Base-by-base conservation (phyloP, 2,113 vertebrate species). In the Nymphicus hollandicus region DNA sequence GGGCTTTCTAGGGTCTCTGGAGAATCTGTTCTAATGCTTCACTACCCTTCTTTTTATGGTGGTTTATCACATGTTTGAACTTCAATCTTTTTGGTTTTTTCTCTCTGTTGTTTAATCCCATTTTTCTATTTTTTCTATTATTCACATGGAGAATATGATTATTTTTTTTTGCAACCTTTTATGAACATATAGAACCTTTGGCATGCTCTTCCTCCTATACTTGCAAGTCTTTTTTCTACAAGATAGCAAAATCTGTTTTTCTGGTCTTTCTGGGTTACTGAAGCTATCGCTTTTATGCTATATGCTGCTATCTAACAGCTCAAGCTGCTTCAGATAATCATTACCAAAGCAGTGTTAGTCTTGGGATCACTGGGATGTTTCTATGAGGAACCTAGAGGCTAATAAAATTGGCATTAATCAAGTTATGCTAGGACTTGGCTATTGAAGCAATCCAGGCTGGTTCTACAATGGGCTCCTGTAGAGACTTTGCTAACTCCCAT, bases 81-180 rank as follows among this genome's bases (percentile, higher is more conserved):
- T 22, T 69, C 9, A 28, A 27, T n/a, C 1, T 74, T 41, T 65
- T 55, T 39, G 6, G 4, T 29, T 29, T 22, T 19, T 65, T 33
- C 39, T 65, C 14, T 7, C 35, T n/a, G 12, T 43, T 55, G 33
- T 79, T 72, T 43, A n/a, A 69, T 49, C 7, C 6, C 2, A 7
- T 66, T 63, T 85, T 72, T 23, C 24, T n/a, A 23, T 58, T 3
- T 76, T 80, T 76, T 53, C 11, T 68, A 25, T 46, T 64, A 22
- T 37, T 11, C 16, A 20, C 4, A 28, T 15, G 4, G 8, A 72
- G 9, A 53, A 76, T 7, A 46, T 5, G 1, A 0, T 24, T 55
- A n/a, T 25, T 47, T 28, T 47, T 39, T 68, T 89, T 53, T 33
- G 1, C 6, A 64, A 9, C 2, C 2, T 71, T 16, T 50, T 37